phyloP scores from a whole-genome alignment of 2,888 invertebrate species.

The Apodemia mormo region DNA sequence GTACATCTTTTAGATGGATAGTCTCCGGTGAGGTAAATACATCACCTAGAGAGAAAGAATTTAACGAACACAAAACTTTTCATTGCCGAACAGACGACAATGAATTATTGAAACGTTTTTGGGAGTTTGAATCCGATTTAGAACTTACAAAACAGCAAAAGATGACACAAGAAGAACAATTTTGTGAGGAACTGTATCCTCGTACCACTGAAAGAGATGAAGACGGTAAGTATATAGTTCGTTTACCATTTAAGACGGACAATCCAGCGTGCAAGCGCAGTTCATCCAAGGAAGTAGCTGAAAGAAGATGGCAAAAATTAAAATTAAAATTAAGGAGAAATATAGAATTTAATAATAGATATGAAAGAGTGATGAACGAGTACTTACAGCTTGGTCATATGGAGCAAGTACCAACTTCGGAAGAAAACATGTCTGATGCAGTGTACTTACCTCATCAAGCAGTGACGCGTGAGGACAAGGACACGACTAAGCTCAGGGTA shows the following conservation, averaged over 20 bases:
- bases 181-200: neutral
- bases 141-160: neutral
- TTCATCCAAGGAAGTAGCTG: neutral
- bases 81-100: no score
- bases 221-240: constrained; percentile 1
- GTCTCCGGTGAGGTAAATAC: no score
- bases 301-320: neutral
- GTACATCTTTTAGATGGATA: no score
- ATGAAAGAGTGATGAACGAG: neutral
- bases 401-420: neutral
- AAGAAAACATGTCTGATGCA: neutral
- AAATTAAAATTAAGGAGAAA: neutral
- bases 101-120: no score
- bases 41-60: no score
- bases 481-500: neutral
- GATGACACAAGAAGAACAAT: neutral
- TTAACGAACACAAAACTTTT: no score
- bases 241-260: neutral
- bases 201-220: neutral
- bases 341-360: neutral
- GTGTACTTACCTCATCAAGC: neutral
- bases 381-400: constrained; percentile 1
- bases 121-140: neutral
- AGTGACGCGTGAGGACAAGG: neutral
- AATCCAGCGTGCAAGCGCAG: neutral